Conservation (phyloP, 2,888 invertebrate species). For the Stenodera caucasica region DNA sequence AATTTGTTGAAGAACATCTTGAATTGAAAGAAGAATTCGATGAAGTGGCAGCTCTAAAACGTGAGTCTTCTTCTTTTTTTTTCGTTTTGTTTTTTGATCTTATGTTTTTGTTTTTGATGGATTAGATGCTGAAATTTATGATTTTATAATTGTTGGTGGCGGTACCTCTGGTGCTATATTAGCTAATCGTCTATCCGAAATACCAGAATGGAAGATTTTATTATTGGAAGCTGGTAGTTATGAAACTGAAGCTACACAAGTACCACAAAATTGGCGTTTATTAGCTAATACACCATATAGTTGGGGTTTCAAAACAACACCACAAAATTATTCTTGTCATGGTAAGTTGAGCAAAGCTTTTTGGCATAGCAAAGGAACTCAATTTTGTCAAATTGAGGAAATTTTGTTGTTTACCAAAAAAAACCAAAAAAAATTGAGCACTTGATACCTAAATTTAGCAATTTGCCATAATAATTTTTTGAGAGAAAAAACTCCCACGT, state of each 20-base stretch:
- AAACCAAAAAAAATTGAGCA: too few relatives aligned
- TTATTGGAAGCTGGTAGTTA: slow-evolving; percentile 85
- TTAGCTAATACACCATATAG: slow-evolving; percentile 48
- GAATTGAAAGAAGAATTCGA: not conserved
- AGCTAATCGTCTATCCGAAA: slow-evolving; percentile 78
- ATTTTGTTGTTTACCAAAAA: too few relatives aligned
- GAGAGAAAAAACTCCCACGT: too few relatives aligned
- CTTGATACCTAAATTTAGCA: too few relatives aligned
- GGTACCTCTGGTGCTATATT: slow-evolving; percentile 85
- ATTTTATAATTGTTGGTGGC: slow-evolving; percentile 80
- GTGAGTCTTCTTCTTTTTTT: not conserved
- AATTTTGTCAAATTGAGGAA: too few relatives aligned
- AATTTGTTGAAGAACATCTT: not conserved
- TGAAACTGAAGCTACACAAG: slow-evolving; percentile 84
- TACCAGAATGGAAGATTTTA: slow-evolving; percentile 76
- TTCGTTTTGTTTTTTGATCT: not conserved
- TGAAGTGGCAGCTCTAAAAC: not conserved
- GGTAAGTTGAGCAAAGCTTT: slow-evolving; percentile 35
- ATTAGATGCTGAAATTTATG: slow-evolving; percentile 68
- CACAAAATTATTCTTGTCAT: slow-evolving; percentile 55
- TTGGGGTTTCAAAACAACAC: slow-evolving; percentile 60
- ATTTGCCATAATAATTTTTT: too few relatives aligned
- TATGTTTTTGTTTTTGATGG: too few relatives aligned
- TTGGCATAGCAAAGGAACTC: not conserved
- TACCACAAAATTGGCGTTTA: slow-evolving; percentile 57